Evolutionary conservation across 2,797 vertebrate genomes (phyloP), one percentile per base, ranked within the genome.

Genomic region (Danio aesculapii): DNA sequence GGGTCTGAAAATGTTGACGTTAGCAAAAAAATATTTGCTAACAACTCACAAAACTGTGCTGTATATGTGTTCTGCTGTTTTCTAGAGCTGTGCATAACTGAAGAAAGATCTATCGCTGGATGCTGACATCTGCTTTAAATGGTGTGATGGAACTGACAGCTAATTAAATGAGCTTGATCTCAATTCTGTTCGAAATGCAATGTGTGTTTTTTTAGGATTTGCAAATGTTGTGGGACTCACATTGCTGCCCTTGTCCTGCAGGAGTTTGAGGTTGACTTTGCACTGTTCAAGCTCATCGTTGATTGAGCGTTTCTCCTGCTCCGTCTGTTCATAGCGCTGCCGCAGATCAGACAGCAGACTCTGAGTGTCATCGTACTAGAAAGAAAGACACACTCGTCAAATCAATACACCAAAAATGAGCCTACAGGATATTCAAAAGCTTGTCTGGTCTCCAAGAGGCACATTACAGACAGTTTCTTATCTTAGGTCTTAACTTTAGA

Each of bases 231-330:
- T 50, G 59, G 7, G 59, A 88, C 97, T 98, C 94, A 99, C 98
- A 70, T 96, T 96, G 92, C 92, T 95, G 94, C 94, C 93, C 94
- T 98, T 98, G 88, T 99, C 97, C 95, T 96, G 96, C 87, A 99
- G 95, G 88, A 97, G 93, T 93, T 98, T 97, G 92, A 99, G 93
- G 91, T 91, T 97, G 90, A 95, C 95, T 93, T 95, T 96, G 92
- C 96, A 98, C 85, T 98, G 95, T 91, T 97, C 95, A 91, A 99
- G 95, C 89, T 99, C 97, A 82, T 97, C 95, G 44, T 95, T 89
- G 86, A 99, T 96, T 85, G 95, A 95, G 57, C 93, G 92, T 84
- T 99, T 99, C 93, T 99, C 96, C 88, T 97, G 92, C 89, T 98
- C 97, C 14, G 97, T 96, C 87, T 92, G 91, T 89, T 98, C 96